These are phyloP conservation scores for Cathartes aura DNA, from an alignment of 2,113 vertebrate species.

Conservation along the genomic window DNA sequence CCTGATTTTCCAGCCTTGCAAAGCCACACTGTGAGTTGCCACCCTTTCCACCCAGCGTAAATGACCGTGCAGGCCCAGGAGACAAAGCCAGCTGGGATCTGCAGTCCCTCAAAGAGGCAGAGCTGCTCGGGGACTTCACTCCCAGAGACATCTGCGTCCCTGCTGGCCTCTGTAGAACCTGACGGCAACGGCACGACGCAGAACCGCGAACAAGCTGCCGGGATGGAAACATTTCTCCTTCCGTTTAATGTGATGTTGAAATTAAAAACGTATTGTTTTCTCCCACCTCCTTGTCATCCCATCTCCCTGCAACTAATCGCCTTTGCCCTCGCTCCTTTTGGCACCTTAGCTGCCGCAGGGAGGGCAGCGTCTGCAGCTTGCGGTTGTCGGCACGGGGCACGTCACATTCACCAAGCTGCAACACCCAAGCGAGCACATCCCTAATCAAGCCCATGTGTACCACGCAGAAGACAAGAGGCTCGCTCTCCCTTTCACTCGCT, in stretches of 20 bases:
- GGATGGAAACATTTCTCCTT: not conserved
- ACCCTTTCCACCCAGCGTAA: accelerated
- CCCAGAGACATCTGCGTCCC: not conserved
- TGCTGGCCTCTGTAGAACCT: not conserved
- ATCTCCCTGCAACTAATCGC: not conserved
- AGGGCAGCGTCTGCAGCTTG: not conserved
- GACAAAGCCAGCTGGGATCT: not conserved
- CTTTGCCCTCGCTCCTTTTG: not conserved
- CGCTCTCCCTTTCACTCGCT: not conserved
- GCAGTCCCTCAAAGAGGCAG: not conserved
- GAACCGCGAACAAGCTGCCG: not conserved
- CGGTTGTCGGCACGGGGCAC: not conserved
- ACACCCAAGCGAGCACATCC: not conserved
- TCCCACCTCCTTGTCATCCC: not conserved
- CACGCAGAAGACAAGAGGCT: not conserved
- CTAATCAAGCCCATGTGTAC: accelerated
- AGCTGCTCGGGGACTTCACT: not conserved
- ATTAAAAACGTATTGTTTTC: not conserved
- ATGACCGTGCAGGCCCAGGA: not conserved
- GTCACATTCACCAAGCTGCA: not conserved
- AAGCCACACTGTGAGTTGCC: not conserved
- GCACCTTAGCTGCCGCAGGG: not conserved
- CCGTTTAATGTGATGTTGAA: not conserved
- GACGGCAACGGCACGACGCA: accelerated
- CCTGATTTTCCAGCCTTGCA: not conserved